A percentile compares a stretch with the other conserved stretches of the same genome.
Evolutionary conservation across 92 coral and sea anemone genomes (phyloP).

Genomic region (Parazoanthus swiftii): DNA sequence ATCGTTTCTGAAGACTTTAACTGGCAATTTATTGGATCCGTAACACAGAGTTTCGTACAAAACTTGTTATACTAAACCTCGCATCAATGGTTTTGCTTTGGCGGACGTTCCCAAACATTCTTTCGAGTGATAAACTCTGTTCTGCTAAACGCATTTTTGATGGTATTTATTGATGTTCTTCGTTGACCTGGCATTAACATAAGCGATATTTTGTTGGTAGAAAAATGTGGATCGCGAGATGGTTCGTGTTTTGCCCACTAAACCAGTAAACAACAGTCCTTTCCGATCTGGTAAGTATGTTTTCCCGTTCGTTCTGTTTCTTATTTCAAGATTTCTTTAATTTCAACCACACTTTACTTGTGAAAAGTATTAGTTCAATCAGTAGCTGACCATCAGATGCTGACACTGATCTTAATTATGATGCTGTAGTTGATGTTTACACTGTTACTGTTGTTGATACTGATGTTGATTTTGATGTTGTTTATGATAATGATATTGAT

Average conservation of each 20-base stretch:
- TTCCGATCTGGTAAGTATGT: constrained; percentile 27
- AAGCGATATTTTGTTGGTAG: neutral
- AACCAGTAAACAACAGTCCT: constrained; percentile 16
- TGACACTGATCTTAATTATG: neutral
- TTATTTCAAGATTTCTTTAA: neutral
- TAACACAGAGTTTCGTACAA: neutral
- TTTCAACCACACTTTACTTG: neutral
- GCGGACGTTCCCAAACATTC: neutral
- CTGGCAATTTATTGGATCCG: neutral
- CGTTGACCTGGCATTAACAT: neutral
- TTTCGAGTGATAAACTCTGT: neutral
- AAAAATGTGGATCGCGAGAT: constrained; percentile 12
- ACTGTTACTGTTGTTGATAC: too few relatives aligned
- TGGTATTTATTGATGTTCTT: neutral
- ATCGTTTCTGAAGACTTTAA: too few relatives aligned
- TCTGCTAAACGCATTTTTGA: neutral
- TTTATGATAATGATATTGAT: neutral
- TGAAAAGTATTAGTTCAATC: too few relatives aligned
- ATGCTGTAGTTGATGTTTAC: neutral
- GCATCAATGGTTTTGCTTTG: neutral
- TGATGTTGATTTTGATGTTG: neutral
- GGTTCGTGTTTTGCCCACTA: constrained; percentile 8
- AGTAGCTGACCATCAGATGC: too few relatives aligned
- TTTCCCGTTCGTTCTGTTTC: neutral
- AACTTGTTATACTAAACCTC: neutral